A percentile compares a stretch with the other conserved stretches of the same genome.
Evolutionary conservation across 1,140 invertebrate species (phyloP).

Genomic region (Fopius arisanus): DNA sequence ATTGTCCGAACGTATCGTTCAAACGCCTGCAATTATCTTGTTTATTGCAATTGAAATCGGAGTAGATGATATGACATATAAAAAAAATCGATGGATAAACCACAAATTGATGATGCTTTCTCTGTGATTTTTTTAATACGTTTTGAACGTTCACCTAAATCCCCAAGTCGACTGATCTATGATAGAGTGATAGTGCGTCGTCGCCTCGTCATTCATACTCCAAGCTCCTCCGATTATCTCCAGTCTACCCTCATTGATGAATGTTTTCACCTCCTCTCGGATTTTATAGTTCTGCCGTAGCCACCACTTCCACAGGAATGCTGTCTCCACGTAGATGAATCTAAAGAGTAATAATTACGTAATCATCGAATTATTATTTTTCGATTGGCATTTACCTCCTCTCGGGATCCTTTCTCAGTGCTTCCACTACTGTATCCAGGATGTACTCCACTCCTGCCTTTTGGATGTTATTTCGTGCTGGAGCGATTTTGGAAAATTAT

Average conservation of each 20-base stretch:
- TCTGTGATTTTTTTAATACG: too few species aligned
- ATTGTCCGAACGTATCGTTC: constrained; percentile 84
- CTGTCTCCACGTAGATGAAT: constrained; percentile 82
- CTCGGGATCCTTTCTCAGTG: constrained; percentile 76
- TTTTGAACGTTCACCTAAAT: constrained; percentile 66
- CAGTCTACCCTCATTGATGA: constrained; percentile 79
- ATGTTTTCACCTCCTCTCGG: constrained; percentile 66
- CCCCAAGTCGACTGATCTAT: constrained; percentile 92
- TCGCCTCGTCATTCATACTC: constrained; percentile 95
- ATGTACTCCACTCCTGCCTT: constrained; percentile 90
- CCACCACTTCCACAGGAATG: constrained; percentile 96
- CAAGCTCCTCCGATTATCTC: constrained; percentile 90
- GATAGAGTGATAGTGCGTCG: constrained; percentile 90
- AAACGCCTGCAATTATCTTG: constrained; percentile 66
- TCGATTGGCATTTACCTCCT: constrained; percentile 64
- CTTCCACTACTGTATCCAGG: constrained; percentile 85
- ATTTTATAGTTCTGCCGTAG: constrained; percentile 72
- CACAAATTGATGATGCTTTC: too few species aligned
- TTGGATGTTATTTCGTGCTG: constrained; percentile 76
- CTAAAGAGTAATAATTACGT: constrained; percentile 53
- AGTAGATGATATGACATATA: neutral
- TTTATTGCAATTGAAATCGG: too few species aligned
- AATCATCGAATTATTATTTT: neutral
- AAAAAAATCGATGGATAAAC: too few species aligned
- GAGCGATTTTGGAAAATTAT: constrained; percentile 33